phyloP scores from a whole-genome alignment of 2,797 vertebrate species.

The Tauraco hartlaubi region DNA sequence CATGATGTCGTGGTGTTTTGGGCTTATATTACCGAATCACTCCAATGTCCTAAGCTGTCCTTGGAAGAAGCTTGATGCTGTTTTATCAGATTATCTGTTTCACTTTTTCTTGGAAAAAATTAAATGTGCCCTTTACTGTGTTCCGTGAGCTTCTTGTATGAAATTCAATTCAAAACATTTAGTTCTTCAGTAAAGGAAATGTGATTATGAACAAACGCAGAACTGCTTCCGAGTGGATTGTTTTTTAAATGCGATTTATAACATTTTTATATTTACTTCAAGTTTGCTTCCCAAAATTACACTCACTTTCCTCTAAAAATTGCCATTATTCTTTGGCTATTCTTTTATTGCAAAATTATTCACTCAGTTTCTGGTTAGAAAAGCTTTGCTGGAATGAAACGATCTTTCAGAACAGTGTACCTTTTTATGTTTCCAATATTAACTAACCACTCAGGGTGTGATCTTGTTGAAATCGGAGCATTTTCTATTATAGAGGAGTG shows the following conservation, averaged over 20 bases:
- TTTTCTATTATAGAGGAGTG: constrained; percentile 58
- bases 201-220: not conserved
- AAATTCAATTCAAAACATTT: not conserved
- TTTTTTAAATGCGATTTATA: not conserved
- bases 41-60: not conserved
- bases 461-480: constrained; percentile 60
- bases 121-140: not conserved
- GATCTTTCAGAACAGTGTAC: constrained; percentile 38
- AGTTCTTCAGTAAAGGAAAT: not conserved
- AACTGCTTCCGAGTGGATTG: not conserved
- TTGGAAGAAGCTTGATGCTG: constrained; percentile 8
- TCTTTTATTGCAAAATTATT: not conserved
- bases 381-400: constrained; percentile 38
- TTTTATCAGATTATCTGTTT: constrained; percentile 39
- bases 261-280: not conserved
- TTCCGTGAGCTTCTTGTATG: not conserved
- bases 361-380: not conserved
- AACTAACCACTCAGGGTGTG: constrained; percentile 31
- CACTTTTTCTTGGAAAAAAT: constrained; percentile 27
- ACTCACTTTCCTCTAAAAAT: not conserved
- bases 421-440: constrained; percentile 55
- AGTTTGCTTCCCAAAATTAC: not conserved
- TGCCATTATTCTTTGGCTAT: constrained; percentile 1
- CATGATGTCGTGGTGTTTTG: not conserved
- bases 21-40: not conserved